These are phyloP conservation scores for Avahi laniger DNA, from an alignment of 2,797 vertebrate genomes.

Conservation along the genomic window DNA sequence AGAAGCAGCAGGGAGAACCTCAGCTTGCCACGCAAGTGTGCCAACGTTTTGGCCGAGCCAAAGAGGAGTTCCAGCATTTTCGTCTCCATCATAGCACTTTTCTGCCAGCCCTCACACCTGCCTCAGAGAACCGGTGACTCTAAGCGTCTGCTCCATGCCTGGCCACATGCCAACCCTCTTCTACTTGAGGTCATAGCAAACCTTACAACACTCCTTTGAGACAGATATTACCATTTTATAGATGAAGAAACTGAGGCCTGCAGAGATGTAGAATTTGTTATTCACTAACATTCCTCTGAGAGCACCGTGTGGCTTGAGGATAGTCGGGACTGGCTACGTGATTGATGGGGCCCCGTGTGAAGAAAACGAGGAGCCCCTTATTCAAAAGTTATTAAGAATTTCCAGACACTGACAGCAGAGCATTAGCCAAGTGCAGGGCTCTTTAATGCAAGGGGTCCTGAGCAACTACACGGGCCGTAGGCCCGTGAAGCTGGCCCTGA, in stretches of 20 bases:
- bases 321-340: accelerated
- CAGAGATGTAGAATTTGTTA: neutral
- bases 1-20: too few species aligned
- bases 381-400: neutral
- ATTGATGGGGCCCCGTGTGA: accelerated
- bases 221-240: neutral
- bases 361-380: neutral
- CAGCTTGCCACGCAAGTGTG: too few species aligned
- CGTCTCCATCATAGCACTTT: neutral
- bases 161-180: neutral
- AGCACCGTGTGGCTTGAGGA: neutral
- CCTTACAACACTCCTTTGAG: neutral
- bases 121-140: neutral
- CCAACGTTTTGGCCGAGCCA: too few species aligned
- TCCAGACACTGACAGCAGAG: neutral
- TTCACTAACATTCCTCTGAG: neutral
- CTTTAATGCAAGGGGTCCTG: neutral
- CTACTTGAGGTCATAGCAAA: neutral
- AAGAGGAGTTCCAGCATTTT: too few species aligned
- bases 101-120: neutral
- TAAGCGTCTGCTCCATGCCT: neutral
- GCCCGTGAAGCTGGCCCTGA: neutral
- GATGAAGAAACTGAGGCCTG: neutral
- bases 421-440: neutral
- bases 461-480: neutral